Percentiles rank a stretch among this genome's conserved stretches.
These are phyloP conservation scores for Ferdinandea cuprea DNA, from an alignment of 2,888 invertebrate genomes.

Conservation along the genomic window DNA sequence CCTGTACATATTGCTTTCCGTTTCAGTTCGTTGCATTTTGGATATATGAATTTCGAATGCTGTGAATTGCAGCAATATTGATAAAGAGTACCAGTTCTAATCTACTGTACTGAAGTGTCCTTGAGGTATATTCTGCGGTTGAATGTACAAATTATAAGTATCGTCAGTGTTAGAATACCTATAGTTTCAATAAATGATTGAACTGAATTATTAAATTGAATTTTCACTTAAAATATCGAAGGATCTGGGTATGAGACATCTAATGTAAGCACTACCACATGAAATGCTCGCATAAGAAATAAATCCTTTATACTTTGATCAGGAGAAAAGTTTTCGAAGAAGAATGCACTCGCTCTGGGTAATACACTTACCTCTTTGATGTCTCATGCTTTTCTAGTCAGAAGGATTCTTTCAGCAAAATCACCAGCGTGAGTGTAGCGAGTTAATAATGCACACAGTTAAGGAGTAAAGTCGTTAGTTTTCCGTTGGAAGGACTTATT, in stretches of 20 bases:
- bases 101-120: slow-evolving; percentile 12
- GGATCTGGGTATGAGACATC: background rate
- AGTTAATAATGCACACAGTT: slow-evolving; percentile 68
- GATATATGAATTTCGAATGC: slow-evolving; percentile 54
- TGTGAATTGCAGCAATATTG: slow-evolving; percentile 15
- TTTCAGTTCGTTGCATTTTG: slow-evolving; percentile 43
- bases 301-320: slow-evolving; percentile 30
- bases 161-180: background rate
- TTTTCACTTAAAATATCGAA: slow-evolving; percentile 30
- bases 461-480: slow-evolving; percentile 65
- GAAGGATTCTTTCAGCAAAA: slow-evolving; percentile 28
- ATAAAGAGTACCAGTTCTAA: slow-evolving; percentile 1
- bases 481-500: slow-evolving; percentile 59
- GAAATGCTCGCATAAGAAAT: background rate
- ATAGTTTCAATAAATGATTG: slow-evolving; percentile 13
- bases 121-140: slow-evolving; percentile 38
- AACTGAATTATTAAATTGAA: slow-evolving; percentile 59
- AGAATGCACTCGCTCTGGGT: slow-evolving; percentile 1
- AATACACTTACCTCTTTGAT: background rate
- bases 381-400: background rate
- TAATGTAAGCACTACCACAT: background rate
- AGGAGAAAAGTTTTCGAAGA: background rate
- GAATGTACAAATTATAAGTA: slow-evolving; percentile 42
- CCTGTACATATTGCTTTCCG: slow-evolving; percentile 4
- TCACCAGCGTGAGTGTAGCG: slow-evolving; percentile 46